Evolutionary conservation across 2,113 vertebrate species (phyloP), one percentile per base, ranked within the genome.

Genomic region (Tragelaphus imberbis): DNA sequence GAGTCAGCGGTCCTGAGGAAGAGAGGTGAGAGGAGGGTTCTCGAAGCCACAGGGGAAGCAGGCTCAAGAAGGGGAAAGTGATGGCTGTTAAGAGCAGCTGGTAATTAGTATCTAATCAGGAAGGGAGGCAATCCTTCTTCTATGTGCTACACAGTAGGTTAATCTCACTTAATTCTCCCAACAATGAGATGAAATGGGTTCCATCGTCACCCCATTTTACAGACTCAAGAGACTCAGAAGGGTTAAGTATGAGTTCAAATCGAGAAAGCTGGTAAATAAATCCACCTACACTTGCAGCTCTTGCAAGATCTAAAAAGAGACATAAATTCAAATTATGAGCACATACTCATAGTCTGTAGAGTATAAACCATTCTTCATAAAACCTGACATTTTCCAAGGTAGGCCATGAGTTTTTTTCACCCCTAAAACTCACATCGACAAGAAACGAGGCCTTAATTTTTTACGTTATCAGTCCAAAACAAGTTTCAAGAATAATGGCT

Each of bases 391-490:
- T 86, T 97, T 90, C 61, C 59, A 90, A 94, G 65, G 55, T 49
- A 95, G 15, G 23, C 28, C 30, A 16, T 2, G 4, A 44, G 51
- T 16, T 63, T 91, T 77, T 90, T 59, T 75, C 6, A 71, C 5
- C 11, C 44, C 7, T 21, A 33, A 90, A 58, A 7, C 14, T 44
- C 55, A 86, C 21, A 25, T 0, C 77, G 53, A 63, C 51, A 90
- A 84, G 65, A 86, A 92, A 80, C 5, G 2, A 96, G 75, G 15
- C 27, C 28, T 36, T 30, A 4, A 15, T 92, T 98, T 91, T 98
- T 97, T 91, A 95, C 56, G 95, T 93, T n/a, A 96, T 77, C 71
- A 84, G 49, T 84, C 36, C 58, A 92, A 98, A 98, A 97, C 0
- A 68, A 96, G 88, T 91, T 75, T 49, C 93, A 80, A 96, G 77